These are phyloP conservation scores for Vireo griseus DNA, from an alignment of 2,797 vertebrate genomes.

Conservation along the genomic window DNA sequence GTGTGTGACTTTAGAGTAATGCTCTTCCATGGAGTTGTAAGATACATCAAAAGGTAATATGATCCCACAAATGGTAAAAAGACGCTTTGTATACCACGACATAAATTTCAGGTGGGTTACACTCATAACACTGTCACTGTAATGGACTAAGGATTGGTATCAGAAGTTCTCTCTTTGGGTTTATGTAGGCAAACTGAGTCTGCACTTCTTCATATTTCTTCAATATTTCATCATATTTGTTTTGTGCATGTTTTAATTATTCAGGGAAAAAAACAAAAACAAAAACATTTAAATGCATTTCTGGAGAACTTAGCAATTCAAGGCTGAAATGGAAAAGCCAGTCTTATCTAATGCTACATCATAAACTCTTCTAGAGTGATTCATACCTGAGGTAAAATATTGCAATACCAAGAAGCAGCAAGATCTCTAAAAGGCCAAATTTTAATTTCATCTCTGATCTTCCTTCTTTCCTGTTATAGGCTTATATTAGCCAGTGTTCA, in stretches of 20 bases:
- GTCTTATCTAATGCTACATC: background rate
- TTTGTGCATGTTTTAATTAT: background rate
- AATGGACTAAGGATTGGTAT: background rate
- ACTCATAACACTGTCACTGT: background rate
- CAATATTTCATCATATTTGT: background rate
- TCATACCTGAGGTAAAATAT: background rate
- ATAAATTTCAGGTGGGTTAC: background rate
- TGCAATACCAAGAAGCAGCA: background rate
- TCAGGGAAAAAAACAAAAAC: background rate
- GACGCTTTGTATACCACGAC: background rate
- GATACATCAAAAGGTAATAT: background rate
- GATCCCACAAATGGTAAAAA: background rate
- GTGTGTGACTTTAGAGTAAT: background rate
- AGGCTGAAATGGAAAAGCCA: background rate
- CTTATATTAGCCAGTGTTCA: background rate
- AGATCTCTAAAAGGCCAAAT: background rate
- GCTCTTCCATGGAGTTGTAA: background rate
- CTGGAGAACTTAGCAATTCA: background rate
- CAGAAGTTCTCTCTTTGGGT: background rate
- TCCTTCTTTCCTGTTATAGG: background rate
- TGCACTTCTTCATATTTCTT: background rate
- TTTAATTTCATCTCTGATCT: slow-evolving; percentile 3
- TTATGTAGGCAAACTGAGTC: background rate
- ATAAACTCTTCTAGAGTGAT: background rate
- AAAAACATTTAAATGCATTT: background rate